Conservation (phyloP, 2,113 vertebrate species). For the Neogobius melanostomus region DNA sequence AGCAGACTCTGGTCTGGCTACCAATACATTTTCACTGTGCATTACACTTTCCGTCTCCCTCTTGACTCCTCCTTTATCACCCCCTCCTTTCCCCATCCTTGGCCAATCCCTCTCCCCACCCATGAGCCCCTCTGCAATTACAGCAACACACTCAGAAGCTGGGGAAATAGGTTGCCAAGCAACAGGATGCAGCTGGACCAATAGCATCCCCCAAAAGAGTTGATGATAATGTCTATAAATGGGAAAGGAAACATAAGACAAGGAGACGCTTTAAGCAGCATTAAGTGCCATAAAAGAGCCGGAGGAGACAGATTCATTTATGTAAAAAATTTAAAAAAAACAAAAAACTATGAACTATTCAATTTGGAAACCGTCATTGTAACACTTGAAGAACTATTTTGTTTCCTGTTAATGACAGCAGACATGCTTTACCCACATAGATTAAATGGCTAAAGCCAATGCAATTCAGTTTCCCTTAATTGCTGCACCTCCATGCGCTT, state of each 20-base stretch:
- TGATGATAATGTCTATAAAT: constrained; percentile 79
- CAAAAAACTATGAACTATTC: no score
- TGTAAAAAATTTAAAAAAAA: no score
- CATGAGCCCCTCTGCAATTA: constrained; percentile 73
- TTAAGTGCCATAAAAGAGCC: constrained; percentile 51
- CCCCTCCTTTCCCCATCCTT: constrained; percentile 4
- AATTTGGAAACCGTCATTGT: no score
- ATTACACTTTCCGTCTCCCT: constrained; percentile 31
- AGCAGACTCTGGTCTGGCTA: constrained; percentile 22
- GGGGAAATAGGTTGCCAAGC: constrained; percentile 80
- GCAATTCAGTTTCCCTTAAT: constrained; percentile 11
- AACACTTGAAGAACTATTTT: no score
- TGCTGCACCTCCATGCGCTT: constrained; percentile 25
- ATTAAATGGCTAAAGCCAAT: not conserved
- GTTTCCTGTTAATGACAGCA: not conserved
- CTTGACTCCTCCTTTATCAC: constrained; percentile 40
- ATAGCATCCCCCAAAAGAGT: constrained; percentile 75
- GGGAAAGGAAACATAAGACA: constrained; percentile 61
- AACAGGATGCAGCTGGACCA: constrained; percentile 80
- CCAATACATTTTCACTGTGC: constrained; percentile 9
- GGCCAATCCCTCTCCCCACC: constrained; percentile 30
- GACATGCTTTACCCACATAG: not conserved
- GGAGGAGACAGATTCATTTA: not conserved
- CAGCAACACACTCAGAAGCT: constrained; percentile 71
- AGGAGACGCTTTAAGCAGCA: constrained; percentile 35